These are phyloP conservation scores for Drosophila demipolita DNA, from an alignment of 2,888 invertebrate genomes.

Conservation along the genomic window DNA sequence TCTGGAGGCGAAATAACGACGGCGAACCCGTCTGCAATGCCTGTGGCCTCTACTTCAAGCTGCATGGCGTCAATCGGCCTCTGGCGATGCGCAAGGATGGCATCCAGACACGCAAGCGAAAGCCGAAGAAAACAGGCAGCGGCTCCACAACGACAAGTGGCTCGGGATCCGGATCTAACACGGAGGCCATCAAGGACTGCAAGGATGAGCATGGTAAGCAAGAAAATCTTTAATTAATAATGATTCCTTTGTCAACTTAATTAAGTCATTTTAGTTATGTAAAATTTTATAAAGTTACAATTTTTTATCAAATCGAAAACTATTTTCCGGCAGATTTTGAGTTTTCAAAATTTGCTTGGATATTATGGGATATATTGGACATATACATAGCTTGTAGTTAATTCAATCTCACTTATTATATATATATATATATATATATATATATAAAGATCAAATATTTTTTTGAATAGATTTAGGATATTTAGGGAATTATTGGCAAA, in stretches of 20 bases:
- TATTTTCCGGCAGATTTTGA: neutral
- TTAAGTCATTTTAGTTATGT: neutral
- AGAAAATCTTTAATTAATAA: neutral
- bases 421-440: too few relatives aligned
- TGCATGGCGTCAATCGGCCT: constrained; percentile 96
- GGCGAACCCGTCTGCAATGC: constrained; percentile 99
- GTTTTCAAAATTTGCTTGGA: neutral
- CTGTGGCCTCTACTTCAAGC: constrained; percentile 97
- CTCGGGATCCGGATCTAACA: constrained; percentile 45
- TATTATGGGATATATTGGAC: neutral
- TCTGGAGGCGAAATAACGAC: constrained; percentile 99
- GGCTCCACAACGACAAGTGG: constrained; percentile 73
- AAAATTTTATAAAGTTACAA: neutral
- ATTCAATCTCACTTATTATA: too few relatives aligned
- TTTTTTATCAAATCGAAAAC: neutral
- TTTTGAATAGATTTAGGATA: too few relatives aligned
- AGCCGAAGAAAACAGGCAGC: constrained; percentile 92
- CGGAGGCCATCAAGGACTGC: constrained; percentile 74
- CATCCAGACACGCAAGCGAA: constrained; percentile 97
- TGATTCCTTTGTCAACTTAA: neutral
- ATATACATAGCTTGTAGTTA: too few relatives aligned
- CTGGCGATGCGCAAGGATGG: constrained; percentile 98
- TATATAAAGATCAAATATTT: too few relatives aligned
- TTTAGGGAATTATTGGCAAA: neutral
- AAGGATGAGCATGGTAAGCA: constrained; percentile 77